Percentiles rank a stretch among this genome's conserved stretches.
Evolutionary conservation across 2,888 invertebrate genomes (phyloP).

Genomic region (Tridacna crocea): DNA sequence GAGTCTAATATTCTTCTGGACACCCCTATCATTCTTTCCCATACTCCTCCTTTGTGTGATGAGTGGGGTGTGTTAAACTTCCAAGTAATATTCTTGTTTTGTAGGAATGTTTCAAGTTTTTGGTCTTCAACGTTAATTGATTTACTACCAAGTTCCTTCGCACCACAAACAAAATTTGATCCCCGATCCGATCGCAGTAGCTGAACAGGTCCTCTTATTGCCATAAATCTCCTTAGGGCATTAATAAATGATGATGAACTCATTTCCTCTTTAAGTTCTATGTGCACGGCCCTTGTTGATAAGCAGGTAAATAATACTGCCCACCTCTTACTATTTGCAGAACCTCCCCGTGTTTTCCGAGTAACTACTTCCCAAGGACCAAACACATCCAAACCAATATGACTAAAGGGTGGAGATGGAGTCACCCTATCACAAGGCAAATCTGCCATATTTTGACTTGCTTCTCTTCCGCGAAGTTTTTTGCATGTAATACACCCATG

Average conservation of each 20-base stretch:
- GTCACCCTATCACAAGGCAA: conserved; percentile 49
- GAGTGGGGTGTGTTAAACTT: conserved; percentile 44
- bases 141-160: conserved; percentile 13
- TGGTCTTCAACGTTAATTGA: conserved; percentile 30
- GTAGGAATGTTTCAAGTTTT: conserved; percentile 4
- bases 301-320: conserved; percentile 55
- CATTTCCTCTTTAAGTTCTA: conserved; percentile 54
- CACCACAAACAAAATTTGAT: conserved; percentile 50
- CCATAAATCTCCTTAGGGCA: conserved; percentile 42
- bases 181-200: conserved; percentile 48
- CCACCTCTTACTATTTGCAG: conserved; percentile 32
- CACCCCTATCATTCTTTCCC: conserved; percentile 44
- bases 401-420: conserved; percentile 50
- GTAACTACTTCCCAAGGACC: conserved; percentile 54
- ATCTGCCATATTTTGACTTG: conserved; percentile 49
- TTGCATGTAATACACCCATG: conserved; percentile 44
- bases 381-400: conserved; percentile 56
- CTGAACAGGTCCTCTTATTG: conserved; percentile 35
- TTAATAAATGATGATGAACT: conserved; percentile 24
- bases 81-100: conserved; percentile 31
- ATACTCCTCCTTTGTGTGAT: conserved; percentile 54
- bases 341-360: conserved; percentile 29
- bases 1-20: conserved; percentile 40
- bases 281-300: conserved; percentile 50
- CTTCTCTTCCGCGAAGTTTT: conserved; percentile 33